Conservation (phyloP, 1,140 invertebrate genomes). For the Metopolophium dirhodum region DNA sequence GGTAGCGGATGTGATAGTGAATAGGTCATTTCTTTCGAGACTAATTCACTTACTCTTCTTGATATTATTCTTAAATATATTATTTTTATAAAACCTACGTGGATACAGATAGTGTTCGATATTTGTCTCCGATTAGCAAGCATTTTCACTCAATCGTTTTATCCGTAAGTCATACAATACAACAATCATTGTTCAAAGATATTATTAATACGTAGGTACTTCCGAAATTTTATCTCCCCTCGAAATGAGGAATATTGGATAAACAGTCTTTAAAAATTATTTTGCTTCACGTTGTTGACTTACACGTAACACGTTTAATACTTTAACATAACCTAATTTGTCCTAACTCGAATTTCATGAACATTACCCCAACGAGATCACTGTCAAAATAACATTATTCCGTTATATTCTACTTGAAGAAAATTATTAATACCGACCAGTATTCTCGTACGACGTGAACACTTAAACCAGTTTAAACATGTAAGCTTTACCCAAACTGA, state of each 20-base stretch:
- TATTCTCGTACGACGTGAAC: background rate
- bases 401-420: background rate
- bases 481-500: background rate
- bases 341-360: background rate
- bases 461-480: background rate
- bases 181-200: background rate
- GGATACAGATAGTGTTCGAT: background rate
- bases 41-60: background rate
- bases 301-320: background rate
- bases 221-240: background rate
- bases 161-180: background rate
- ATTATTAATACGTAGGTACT: background rate
- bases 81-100: background rate
- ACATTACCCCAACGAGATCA: background rate
- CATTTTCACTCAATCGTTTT: background rate
- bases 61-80: background rate
- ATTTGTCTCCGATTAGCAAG: background rate
- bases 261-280: background rate
- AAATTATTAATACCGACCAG: conserved; percentile 1
- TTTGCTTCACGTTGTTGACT: background rate
- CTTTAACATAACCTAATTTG: background rate
- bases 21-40: background rate
- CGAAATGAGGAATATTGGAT: background rate
- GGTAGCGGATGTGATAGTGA: background rate
- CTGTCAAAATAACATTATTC: background rate